Evolutionary conservation across 1,140 invertebrate genomes (phyloP).

Genomic region (Lepidotrigona ventralis): DNA sequence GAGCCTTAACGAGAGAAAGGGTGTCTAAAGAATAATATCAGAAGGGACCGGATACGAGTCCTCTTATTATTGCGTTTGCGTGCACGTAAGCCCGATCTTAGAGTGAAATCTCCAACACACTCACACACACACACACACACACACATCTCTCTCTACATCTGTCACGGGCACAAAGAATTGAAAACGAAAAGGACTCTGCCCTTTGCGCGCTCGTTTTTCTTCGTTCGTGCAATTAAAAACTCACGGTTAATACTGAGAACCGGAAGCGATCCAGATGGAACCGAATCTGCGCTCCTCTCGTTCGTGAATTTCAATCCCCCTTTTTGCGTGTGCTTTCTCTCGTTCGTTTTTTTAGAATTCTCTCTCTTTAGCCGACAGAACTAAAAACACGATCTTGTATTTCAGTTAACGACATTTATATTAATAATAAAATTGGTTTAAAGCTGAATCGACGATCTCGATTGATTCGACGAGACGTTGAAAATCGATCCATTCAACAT

Average conservation of each 20-base stretch:
- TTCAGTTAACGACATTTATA: too few relatives aligned
- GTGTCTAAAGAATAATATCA: conserved; percentile 32
- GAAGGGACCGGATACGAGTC: conserved; percentile 15
- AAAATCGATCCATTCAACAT: too few relatives aligned
- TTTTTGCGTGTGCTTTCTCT: not conserved
- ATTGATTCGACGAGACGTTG: too few relatives aligned
- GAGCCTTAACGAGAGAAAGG: conserved; percentile 12
- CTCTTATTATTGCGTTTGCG: conserved; percentile 36
- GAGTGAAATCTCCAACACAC: conserved; percentile 1
- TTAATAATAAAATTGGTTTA: too few relatives aligned
- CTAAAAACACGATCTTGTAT: too few relatives aligned
- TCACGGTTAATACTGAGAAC: not conserved
- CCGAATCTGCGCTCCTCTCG: not conserved
- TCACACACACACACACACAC: not conserved
- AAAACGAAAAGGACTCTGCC: not conserved
- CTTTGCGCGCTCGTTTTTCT: not conserved
- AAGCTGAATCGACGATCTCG: too few relatives aligned
- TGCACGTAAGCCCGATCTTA: conserved; percentile 13
- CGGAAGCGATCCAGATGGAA: not conserved
- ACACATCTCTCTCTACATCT: conserved; percentile 10
- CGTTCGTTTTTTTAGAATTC: too few relatives aligned
- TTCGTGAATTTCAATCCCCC: not conserved
- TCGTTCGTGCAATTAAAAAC: conserved; percentile 17
- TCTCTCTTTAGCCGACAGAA: too few relatives aligned
- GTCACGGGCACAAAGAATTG: conserved; percentile 10